phyloP scores from a whole-genome alignment of 1,140 invertebrate genomes.

The Saccostrea glomerata region DNA sequence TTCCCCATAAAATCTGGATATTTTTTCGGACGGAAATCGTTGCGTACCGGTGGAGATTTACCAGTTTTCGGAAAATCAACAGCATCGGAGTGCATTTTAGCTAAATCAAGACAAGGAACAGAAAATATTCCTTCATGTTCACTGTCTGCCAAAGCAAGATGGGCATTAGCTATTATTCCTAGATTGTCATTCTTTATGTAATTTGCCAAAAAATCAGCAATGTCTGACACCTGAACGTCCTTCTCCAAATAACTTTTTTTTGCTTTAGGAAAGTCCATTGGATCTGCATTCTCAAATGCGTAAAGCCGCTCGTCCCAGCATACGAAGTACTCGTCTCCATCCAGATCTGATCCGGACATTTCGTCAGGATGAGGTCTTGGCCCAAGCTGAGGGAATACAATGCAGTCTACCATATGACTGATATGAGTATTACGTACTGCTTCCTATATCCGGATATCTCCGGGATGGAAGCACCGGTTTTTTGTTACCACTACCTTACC shows the following conservation, averaged over 20 bases:
- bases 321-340: conserved; percentile 41
- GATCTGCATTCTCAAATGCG: background rate
- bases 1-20: conserved; percentile 50
- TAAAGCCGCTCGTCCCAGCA: conserved; percentile 43
- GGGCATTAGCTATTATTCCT: conserved; percentile 36
- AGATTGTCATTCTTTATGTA: too few relatives aligned
- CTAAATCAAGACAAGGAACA: background rate
- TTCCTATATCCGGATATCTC: conserved; percentile 43
- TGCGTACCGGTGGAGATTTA: background rate
- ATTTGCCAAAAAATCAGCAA: conserved; percentile 9
- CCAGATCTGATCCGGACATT: conserved; percentile 56
- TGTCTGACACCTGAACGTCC: background rate
- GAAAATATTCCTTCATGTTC: background rate
- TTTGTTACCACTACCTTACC: conserved; percentile 47
- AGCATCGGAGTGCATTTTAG: background rate
- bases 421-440: conserved; percentile 37
- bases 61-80: conserved; percentile 48
- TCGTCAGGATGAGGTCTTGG: conserved; percentile 52
- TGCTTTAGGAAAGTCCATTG: conserved; percentile 35
- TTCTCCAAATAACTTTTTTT: background rate
- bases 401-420: conserved; percentile 49
- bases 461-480: conserved; percentile 48
- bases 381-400: conserved; percentile 52
- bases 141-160: conserved; percentile 43
- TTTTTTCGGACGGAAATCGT: conserved; percentile 26